These are phyloP conservation scores for Ataeniobius toweri DNA, from an alignment of 2,797 vertebrate genomes.

Conservation along the genomic window DNA sequence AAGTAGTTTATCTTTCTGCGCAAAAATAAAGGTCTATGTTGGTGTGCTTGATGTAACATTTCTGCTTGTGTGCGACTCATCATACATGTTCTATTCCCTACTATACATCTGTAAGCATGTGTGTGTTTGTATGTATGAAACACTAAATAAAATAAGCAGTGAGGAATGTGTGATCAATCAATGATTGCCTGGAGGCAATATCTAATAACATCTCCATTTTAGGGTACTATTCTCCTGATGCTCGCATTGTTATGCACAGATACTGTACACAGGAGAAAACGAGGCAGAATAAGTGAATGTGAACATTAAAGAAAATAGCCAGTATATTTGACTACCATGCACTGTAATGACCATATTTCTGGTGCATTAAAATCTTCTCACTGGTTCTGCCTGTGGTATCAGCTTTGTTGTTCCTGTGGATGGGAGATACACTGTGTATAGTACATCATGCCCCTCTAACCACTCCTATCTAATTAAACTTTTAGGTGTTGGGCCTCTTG, in stretches of 20 bases:
- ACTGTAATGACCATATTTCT: conserved; percentile 42
- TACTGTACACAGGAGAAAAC: conserved; percentile 1
- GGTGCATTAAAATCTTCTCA: conserved; percentile 27
- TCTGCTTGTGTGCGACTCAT: conserved; percentile 36
- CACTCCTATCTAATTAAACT: conserved; percentile 25
- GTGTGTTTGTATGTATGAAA: conserved; percentile 18
- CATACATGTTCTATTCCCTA: conserved; percentile 27
- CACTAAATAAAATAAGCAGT: conserved; percentile 28
- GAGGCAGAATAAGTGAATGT: neutral
- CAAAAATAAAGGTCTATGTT: conserved; percentile 28
- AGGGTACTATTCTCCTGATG: conserved; percentile 26
- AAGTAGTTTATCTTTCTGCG: conserved; percentile 37
- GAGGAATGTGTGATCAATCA: conserved; percentile 57
- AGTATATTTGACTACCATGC: conserved; percentile 52
- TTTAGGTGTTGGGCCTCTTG: conserved; percentile 1
- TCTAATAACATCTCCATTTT: conserved; percentile 61
- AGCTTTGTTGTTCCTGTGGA: conserved; percentile 19
- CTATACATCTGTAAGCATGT: conserved; percentile 11
- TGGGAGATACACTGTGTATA: conserved; percentile 17
- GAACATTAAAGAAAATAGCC: conserved; percentile 27
- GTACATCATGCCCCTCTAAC: conserved; percentile 25
- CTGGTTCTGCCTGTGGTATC: conserved; percentile 26
- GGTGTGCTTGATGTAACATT: neutral
- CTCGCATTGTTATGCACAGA: conserved; percentile 11
- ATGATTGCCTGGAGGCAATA: conserved; percentile 38